Evolutionary conservation across 2,797 vertebrate genomes (phyloP), one percentile per base, ranked within the genome.

Genomic region (Chelmon rostratus): DNA sequence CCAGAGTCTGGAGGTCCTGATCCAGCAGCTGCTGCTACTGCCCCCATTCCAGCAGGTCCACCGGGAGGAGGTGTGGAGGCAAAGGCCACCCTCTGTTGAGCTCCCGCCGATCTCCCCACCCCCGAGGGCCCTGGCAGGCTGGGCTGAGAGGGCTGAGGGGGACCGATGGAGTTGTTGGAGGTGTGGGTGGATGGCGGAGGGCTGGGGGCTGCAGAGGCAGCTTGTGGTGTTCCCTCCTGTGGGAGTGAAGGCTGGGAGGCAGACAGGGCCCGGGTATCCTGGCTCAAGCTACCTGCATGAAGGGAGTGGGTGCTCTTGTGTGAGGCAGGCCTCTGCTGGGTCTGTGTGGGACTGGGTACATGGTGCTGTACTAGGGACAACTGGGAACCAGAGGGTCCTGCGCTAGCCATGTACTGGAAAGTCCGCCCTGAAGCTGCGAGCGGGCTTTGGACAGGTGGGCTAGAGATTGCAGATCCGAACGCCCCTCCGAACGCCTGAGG

Each of bases 211-310:
- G 89, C 90, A 10, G 90, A 92, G 33, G 88, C 89, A 73, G 92
- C 86, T 70, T 92, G 91, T 65, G 78, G 85, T 56, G 76, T 82
- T 80, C 91, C 91, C 57, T 96, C 95, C 86, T 96, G 96, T 90
- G 96, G 84, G 88, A 99, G 94, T 38, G 97, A 97, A 64, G 96
- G 96, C 86, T 99, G 98, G 35, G 98, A 99, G 73, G 97, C 97
- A 0, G 97, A 98, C 40, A 98, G 92, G 1, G 93, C 94, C 4
- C 97, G 92, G 68, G 95, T 95, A 52, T 97, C 95, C 83, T 97
- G 97, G 80, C 96, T 97, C 79, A 98, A 92, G 78, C 94, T 86
- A 91, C 97, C 94, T 83, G 96, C 44, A 91, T 97, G 96, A 86
- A 95, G 87, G 35, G 95, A 94, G 85, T 96, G 95, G 90, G 94